Evolutionary conservation across 2,888 invertebrate genomes (phyloP), one percentile per base, ranked within the genome.

Genomic region (Diadromus collaris): DNA sequence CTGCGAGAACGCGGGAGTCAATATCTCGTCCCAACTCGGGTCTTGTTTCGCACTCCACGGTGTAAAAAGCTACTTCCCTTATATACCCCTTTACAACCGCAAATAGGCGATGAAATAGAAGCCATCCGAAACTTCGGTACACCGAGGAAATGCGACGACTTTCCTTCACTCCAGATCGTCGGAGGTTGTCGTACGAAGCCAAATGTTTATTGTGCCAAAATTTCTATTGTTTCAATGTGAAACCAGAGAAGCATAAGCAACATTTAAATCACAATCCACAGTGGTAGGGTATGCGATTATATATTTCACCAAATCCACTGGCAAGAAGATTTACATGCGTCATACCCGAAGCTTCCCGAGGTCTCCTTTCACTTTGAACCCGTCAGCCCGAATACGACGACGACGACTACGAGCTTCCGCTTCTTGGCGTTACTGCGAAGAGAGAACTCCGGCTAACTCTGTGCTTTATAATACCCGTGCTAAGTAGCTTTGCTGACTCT

Each of bases 1-100:
- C 63, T 56, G 63, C 67, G 79, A 85, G 82, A 85, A 84, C 76
- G 81, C 75, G 61, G 71, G 81, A 86, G 82, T 82, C 86, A 82
- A 86, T 85, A 81, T 84, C 79, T 76, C 77, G 61, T 46, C 70
- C 68, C 77, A 67, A 63, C 65, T 72, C 72, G 65, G 68, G 75
- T 80, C 72, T 67, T 75, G 76, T 78, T 81, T 56, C 64, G 44
- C 34, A 64, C 65, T 48, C 75, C 76, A 51, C 13, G 61, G 41
- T 34, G 27, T 44, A 67, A 29, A 70, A 68, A 76, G 58, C 65
- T 64, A 32, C 56, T 65, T 65, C 60, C 19, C 48, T 48, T 27
- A 27, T 48, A 60, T 58, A 34, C 60, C 9, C 51, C 69, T 48
- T 21, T 19, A 76, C 72, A 65, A 76, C 64, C 69, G 83, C 60